Evolutionary conservation across 2,888 invertebrate genomes (phyloP).

Genomic region (Amiota minor): DNA sequence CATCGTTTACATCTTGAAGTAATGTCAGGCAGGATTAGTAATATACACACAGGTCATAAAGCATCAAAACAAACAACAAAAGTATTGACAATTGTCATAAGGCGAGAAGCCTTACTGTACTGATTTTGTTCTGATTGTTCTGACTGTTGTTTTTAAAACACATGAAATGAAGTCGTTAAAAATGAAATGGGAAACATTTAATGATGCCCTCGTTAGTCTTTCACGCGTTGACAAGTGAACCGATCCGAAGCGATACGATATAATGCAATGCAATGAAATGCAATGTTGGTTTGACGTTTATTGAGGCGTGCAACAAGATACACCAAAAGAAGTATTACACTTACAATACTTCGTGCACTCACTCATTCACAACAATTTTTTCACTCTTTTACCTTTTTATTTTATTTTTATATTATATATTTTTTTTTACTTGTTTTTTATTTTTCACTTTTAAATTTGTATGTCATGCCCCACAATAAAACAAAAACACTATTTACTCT

Average conservation of each 20-base stretch:
- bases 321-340: neutral
- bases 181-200: slow-evolving; percentile 51
- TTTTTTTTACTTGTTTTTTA: too few species aligned
- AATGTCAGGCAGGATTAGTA: too few species aligned
- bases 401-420: neutral
- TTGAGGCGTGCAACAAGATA: slow-evolving; percentile 20
- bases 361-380: slow-evolving; percentile 6
- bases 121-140: slow-evolving; percentile 32
- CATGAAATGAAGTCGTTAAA: slow-evolving; percentile 71
- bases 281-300: too few species aligned
- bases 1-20: too few species aligned
- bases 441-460: too few species aligned
- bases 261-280: too few species aligned
- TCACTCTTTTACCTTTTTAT: neutral
- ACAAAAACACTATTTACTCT: too few species aligned
- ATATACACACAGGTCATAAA: too few species aligned
- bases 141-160: slow-evolving; percentile 59
- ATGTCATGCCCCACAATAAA: too few species aligned
- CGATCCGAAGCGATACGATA: slow-evolving; percentile 44
- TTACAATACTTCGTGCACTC: neutral
- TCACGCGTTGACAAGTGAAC: slow-evolving; percentile 60
- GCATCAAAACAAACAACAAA: too few species aligned
- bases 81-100: too few species aligned
- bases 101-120: too few species aligned
- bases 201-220: slow-evolving; percentile 68